These are phyloP conservation scores for Lithophane semibrunnea DNA, from an alignment of 2,888 invertebrate species.

Conservation along the genomic window DNA sequence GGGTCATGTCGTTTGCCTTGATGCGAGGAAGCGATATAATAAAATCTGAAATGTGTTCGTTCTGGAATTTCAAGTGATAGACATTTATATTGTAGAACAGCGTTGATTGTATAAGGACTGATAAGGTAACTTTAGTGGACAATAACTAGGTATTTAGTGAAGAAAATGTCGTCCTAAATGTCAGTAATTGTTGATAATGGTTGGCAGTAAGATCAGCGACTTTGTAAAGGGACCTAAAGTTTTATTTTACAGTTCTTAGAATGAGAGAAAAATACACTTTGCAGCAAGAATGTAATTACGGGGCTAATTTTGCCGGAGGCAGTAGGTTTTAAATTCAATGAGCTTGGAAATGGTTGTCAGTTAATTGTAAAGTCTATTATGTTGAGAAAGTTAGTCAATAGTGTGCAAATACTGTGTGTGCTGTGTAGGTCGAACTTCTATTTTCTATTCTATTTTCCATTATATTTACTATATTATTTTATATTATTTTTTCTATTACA, in stretches of 20 bases:
- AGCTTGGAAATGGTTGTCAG: slow-evolving; percentile 28
- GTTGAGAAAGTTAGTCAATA: not conserved
- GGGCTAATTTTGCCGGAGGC: slow-evolving; percentile 36
- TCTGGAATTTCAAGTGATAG: slow-evolving; percentile 63
- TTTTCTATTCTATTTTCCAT: not conserved
- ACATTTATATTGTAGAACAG: slow-evolving; percentile 63
- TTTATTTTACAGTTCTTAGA: slow-evolving; percentile 51
- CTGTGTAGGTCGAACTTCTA: not conserved
- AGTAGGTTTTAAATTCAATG: slow-evolving; percentile 38
- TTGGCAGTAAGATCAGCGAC: slow-evolving; percentile 41
- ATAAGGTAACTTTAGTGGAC: slow-evolving; percentile 55
- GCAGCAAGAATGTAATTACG: slow-evolving; percentile 50
- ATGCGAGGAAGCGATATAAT: slow-evolving; percentile 80
- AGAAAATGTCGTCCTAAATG: slow-evolving; percentile 47
- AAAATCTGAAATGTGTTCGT: slow-evolving; percentile 77
- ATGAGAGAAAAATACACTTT: slow-evolving; percentile 53
- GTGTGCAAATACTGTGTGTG: not conserved
- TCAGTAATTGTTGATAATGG: slow-evolving; percentile 55
- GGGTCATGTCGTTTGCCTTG: slow-evolving; percentile 80
- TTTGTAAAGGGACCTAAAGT: slow-evolving; percentile 48
- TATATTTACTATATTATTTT: not conserved
- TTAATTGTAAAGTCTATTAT: not conserved
- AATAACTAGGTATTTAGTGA: slow-evolving; percentile 46
- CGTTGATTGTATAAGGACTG: slow-evolving; percentile 44
- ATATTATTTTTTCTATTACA: not conserved